Evolutionary conservation across 1,140 invertebrate species (phyloP), one percentile per base, ranked within the genome.

Genomic region (Pinna nobilis): DNA sequence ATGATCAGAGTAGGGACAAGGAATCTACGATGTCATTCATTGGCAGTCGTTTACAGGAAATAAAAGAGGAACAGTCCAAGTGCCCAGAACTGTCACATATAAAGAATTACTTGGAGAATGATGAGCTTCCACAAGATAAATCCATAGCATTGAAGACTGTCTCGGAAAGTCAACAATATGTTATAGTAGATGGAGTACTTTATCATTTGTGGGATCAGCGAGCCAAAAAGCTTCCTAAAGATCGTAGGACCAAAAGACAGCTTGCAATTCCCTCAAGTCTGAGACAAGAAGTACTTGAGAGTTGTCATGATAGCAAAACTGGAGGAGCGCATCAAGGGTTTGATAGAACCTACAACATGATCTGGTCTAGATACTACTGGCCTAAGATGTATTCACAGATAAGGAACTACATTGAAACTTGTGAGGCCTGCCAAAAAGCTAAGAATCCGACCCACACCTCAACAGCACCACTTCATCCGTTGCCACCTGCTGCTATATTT

Each of bases 291-390:
- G 6, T 63, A 23, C 37, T 78, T 5, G 9, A 33, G 7, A 44
- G 53, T 7, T 72, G 64, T 28, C 68, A 75, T 72, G 72, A 78
- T 20, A 64, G 32, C 25, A 28, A 64, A 25, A 44, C 44, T 11
- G 76, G 66, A 23, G 71, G 70, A 32, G 71, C 65, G 25, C 70
- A 70, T 53, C 60, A 64, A 20, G 70, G 63, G 7, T 47, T 60
- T 25, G 63, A 73, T 39, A 73, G 63, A 25, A 59, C 44, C 18
- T 57, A 33, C 28, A 11, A 28, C 25, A 25, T 61, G 2, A 41
- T 78, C 11, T 28, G 55, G 1, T 30, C 30, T 30, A 70, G 55
- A 49, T 78, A 70, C 32, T 78, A 44, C 33, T 78, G 76, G 76
- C 76, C 71, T n/a, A 23, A 33, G 2, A 66, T 78, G 63, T 70